These are phyloP conservation scores for Anticlea derivata DNA, from an alignment of 2,888 invertebrate species.

Conservation along the genomic window DNA sequence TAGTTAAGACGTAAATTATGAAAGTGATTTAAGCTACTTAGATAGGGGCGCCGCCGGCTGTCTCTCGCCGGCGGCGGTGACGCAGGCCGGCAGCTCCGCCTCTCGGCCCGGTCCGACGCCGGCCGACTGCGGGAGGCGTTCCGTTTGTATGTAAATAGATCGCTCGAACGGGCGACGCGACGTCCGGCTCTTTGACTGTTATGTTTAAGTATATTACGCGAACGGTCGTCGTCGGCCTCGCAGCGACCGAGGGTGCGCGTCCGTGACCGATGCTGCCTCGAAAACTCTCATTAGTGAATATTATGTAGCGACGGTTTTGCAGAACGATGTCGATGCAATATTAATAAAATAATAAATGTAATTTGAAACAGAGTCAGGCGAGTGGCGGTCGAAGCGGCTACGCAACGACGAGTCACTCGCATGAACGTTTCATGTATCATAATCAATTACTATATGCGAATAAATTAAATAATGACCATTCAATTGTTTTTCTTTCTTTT, in stretches of 20 bases:
- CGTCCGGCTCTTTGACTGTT: slow-evolving; percentile 76
- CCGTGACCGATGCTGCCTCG: slow-evolving; percentile 72
- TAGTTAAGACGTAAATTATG: slow-evolving; percentile 80
- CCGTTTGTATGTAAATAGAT: slow-evolving; percentile 76
- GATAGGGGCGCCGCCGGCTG: slow-evolving; percentile 46
- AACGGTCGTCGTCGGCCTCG: slow-evolving; percentile 66
- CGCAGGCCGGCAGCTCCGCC: slow-evolving; percentile 41
- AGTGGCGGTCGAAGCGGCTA: slow-evolving; percentile 54
- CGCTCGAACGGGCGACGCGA: slow-evolving; percentile 62
- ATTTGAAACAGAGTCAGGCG: slow-evolving; percentile 67
- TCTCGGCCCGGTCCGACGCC: slow-evolving; percentile 34
- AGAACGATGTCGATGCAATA: slow-evolving; percentile 76
- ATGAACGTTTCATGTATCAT: slow-evolving; percentile 79
- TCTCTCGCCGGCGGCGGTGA: slow-evolving; percentile 26
- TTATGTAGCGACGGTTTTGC: slow-evolving; percentile 74
- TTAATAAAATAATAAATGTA: slow-evolving; percentile 72
- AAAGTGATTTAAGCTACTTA: slow-evolving; percentile 74
- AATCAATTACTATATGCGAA: slow-evolving; percentile 83
- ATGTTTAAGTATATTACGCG: slow-evolving; percentile 77
- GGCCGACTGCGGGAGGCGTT: slow-evolving; percentile 53
- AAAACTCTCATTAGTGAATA: slow-evolving; percentile 82
- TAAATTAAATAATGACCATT: slow-evolving; percentile 57
- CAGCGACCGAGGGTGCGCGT: slow-evolving; percentile 59
- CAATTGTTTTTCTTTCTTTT: slow-evolving; percentile 4
- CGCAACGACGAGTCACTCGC: slow-evolving; percentile 61